Percentiles rank a stretch among this genome's conserved stretches.
These are phyloP conservation scores for Callinectes sapidus DNA, from an alignment of 2,888 invertebrate species.

Conservation along the genomic window DNA sequence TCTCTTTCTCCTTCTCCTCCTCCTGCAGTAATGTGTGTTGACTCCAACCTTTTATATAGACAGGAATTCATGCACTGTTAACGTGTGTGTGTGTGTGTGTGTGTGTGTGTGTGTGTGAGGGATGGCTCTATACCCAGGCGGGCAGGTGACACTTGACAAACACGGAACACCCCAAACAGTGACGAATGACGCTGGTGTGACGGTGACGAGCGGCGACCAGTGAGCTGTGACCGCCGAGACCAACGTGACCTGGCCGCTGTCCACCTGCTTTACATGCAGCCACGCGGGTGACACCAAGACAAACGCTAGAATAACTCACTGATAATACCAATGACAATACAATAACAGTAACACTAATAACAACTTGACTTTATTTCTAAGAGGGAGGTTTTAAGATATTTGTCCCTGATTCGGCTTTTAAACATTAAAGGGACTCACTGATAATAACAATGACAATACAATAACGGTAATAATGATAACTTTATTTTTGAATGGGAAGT, in stretches of 20 bases:
- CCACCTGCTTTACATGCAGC: background rate
- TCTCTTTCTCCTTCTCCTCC: background rate
- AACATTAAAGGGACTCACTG: too few species aligned
- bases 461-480: background rate
- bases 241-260: background rate
- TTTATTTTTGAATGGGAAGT: too few species aligned
- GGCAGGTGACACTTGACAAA: background rate
- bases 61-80: background rate
- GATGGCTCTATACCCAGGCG: background rate
- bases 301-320: too few species aligned
- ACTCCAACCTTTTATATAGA: background rate
- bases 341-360: background rate
- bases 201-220: background rate
- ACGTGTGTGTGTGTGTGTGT: conserved; percentile 25
- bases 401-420: too few species aligned
- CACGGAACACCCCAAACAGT: conserved; percentile 19
- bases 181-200: conserved; percentile 13
- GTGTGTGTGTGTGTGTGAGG: conserved; percentile 21
- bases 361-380: too few species aligned
- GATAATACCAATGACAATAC: background rate
- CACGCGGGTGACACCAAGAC: background rate
- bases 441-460: background rate
- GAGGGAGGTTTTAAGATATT: too few species aligned
- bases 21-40: background rate
- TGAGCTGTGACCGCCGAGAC: background rate